These are phyloP conservation scores for Diadophis punctatus DNA, from an alignment of 2,113 vertebrate species.

Conservation along the genomic window DNA sequence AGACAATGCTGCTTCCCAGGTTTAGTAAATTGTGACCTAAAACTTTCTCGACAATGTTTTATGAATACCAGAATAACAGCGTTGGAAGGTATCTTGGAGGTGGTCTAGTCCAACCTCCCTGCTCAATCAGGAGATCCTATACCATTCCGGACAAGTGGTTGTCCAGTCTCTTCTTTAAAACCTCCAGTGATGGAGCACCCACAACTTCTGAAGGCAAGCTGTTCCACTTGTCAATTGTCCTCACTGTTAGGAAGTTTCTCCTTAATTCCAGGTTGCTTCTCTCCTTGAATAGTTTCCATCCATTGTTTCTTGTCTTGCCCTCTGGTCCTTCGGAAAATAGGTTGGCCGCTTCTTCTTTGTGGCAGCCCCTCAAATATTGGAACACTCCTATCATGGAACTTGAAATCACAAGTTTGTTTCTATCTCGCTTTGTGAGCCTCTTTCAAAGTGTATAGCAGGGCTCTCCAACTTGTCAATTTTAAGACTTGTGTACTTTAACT, in stretches of 20 bases:
- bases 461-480: not conserved
- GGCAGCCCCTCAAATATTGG: not conserved
- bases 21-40: not conserved
- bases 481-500: not conserved
- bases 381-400: not conserved
- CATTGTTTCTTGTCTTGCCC: not conserved
- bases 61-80: not conserved
- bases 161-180: not conserved
- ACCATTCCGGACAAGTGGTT: not conserved
- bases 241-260: not conserved
- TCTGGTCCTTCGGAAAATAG: not conserved
- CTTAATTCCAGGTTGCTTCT: not conserved
- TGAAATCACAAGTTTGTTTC: not conserved
- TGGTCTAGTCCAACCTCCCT: not conserved
- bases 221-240: not conserved
- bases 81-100: not conserved
- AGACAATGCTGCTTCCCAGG: not conserved
- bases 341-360: not conserved
- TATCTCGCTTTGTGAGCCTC: not conserved
- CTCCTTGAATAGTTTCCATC: not conserved
- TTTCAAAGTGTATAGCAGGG: not conserved
- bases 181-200: not conserved
- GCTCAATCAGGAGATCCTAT: not conserved
- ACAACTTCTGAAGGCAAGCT: not conserved
- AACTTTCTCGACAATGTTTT: not conserved